Base-by-base conservation (phyloP, 2,113 vertebrate genomes). In the Ophiodon elongatus region DNA sequence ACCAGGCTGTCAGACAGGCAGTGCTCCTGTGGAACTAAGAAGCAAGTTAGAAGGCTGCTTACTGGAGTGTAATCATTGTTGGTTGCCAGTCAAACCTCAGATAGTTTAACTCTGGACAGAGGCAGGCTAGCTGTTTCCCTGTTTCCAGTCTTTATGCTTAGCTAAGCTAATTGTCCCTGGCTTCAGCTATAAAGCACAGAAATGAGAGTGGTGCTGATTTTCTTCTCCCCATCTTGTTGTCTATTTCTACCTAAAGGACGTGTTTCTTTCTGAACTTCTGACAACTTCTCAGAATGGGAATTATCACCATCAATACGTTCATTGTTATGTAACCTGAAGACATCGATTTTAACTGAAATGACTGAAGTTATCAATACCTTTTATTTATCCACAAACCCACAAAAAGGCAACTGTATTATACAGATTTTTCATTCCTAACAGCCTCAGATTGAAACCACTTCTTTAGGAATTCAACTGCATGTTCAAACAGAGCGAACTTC, bases 401-500 rank as follows among this genome's bases (percentile, higher is more conserved):
- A 29, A 41, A 67, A 56, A 11, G 1, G 1, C 45, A 56, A 25
- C 52, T 10, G n/a, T 19, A 0, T 21, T 13, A 8, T 9, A 47
- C 29, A 31, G 6, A 8, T 56, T 29, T 11, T 13, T 59, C 4
- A 29, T 8, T 66, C 47, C 14, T 31, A 25, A 65, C 29, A 19
- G 14, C 15, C 15, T 71, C 52, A 4, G 31, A 37, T 37, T 68
- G 19, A 52, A 75, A 50, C 39, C 13, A 17, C 8, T 66, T 63
- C 1, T 70, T 7, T 14, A 11, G 9, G 17, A 80, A 77, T 82
- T 65, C 68, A 31, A 37, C 31, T 73, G 64, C 70, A 43, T 76
- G 76, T 79, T 85, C 54, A 77, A 41, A 35, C 76, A 33, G 25
- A 35, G 75, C 29, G 7, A 54, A n/a, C 54, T 19, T 72, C 57